phyloP scores from a whole-genome alignment of 2,888 invertebrate genomes.

The Drosophila aldrichi region DNA sequence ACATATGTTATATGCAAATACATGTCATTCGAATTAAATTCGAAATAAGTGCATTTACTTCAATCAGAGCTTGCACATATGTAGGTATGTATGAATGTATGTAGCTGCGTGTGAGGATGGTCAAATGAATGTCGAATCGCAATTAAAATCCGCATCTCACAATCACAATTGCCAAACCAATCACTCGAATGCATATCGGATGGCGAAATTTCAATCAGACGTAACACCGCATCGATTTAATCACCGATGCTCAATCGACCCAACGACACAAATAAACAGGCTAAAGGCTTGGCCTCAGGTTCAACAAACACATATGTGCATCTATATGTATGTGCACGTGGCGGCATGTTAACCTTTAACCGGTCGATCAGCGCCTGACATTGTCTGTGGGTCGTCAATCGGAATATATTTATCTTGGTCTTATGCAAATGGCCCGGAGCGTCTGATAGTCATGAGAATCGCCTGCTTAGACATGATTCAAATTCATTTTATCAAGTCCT shows the following conservation, averaged over 20 bases:
- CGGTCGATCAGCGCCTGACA: constrained; percentile 64
- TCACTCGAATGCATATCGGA: constrained; percentile 45
- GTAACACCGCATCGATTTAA: constrained; percentile 54
- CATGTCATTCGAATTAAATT: constrained; percentile 29
- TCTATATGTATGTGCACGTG: constrained; percentile 4
- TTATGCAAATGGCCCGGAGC: constrained; percentile 63
- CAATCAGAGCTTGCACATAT: constrained; percentile 18
- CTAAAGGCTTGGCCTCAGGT: constrained; percentile 37
- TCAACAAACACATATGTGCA: constrained; percentile 9
- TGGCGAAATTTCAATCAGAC: constrained; percentile 64
- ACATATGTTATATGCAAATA: constrained; percentile 11
- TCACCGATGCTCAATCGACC: constrained; percentile 44
- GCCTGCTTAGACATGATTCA: constrained; percentile 61
- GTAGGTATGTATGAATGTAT: constrained; percentile 12
- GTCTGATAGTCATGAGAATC: constrained; percentile 61
- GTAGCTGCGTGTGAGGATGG: constrained; percentile 13
- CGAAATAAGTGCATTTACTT: constrained; percentile 23
- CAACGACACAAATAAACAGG: constrained; percentile 38
- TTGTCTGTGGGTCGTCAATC: constrained; percentile 42
- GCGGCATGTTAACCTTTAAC: constrained; percentile 65
- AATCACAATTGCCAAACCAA: constrained; percentile 44
- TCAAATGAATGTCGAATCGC: constrained; percentile 36
- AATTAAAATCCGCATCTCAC: constrained; percentile 42
- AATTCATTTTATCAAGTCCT: constrained; percentile 35
- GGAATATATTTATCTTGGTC: constrained; percentile 65